Evolutionary conservation across 2,888 invertebrate genomes (phyloP), one percentile per base, ranked within the genome.

Genomic region (Dasypogon diadema): DNA sequence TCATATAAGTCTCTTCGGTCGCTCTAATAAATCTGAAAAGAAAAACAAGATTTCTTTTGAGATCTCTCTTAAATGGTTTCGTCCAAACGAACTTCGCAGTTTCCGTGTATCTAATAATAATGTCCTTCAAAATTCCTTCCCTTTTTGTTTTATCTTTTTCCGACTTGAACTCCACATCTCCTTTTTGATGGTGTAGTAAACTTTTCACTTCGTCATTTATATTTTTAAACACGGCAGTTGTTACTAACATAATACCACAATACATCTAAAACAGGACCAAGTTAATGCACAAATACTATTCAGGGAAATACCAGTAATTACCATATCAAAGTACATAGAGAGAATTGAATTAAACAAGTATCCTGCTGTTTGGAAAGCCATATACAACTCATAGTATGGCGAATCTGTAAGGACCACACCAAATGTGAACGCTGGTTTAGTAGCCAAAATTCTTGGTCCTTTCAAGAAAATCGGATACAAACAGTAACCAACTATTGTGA

Each of bases 291-390:
- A 54, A 54, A 54, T 54, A 16, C 8, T 16, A 54, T 16, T 16
- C n/a, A 37, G 10, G 10, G 10, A 4, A n/a, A n/a, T n/a, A n/a
- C n/a, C n/a, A n/a, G n/a, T n/a, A 34, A 48, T 42, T 56, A 73
- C 72, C 10, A 55, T 37, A 24, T 73, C 72, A n/a, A 55, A 56
- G 16, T 22, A 55, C 72, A 73, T 73, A 18, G 37, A 26, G 14
- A 73, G 26, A 16, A n/a, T 37, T 1, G 55, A 42, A 16, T 73
- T 73, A 14, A 55, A 18, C 12, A 55, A 22, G 22, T 56, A 56
- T 37, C 72, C 55, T 1, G 30, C 4, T 6, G 42, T 21, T 16
- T 56, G 21, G 16, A 56, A 73, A 0, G 55, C 12, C 0, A 73
- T 18, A 14, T 37, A 37, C 1, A 73, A 3, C 14, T 56, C 56